Evolutionary conservation across 2,113 vertebrate genomes (phyloP).

Genomic region (Dipodomys spectabilis): DNA sequence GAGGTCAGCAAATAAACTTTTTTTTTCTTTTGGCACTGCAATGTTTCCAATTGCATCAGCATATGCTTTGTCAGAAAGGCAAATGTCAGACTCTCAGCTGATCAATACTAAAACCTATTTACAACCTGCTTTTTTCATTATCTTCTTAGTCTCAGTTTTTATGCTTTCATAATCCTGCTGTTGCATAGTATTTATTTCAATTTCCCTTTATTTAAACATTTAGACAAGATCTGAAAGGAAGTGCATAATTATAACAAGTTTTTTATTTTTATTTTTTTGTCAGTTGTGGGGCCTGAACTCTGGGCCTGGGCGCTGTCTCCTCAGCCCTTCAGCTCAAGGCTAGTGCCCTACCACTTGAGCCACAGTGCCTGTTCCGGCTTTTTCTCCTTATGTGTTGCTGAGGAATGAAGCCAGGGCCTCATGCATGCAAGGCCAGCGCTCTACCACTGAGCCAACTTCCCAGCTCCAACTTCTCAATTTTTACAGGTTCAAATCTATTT

Average conservation of each 20-base stretch:
- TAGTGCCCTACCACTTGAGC: no score
- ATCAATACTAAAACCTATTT: conserved; percentile 76
- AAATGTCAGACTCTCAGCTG: conserved; percentile 67
- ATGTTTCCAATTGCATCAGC: conserved; percentile 72
- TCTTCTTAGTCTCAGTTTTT: conserved; percentile 72
- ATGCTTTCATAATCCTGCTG: conserved; percentile 75
- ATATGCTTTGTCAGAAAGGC: conserved; percentile 75
- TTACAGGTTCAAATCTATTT: not conserved
- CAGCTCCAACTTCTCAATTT: not conserved
- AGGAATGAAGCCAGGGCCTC: no score
- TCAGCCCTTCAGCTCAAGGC: no score
- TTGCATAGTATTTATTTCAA: conserved; percentile 65
- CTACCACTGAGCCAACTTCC: no score
- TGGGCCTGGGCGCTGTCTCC: no score
- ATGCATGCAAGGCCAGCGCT: no score
- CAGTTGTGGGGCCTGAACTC: no score
- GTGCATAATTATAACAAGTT: conserved; percentile 18
- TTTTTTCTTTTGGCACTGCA: conserved; percentile 51
- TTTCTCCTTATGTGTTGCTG: no score
- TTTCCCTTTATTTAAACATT: conserved; percentile 71
- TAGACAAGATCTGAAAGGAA: conserved; percentile 77
- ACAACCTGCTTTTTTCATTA: conserved; percentile 74
- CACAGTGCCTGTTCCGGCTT: no score
- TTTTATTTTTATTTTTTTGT: no score
- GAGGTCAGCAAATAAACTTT: conserved; percentile 66